Evolutionary conservation across 2,113 vertebrate species (phyloP).

Genomic region (Tricholaema leucomelas): DNA sequence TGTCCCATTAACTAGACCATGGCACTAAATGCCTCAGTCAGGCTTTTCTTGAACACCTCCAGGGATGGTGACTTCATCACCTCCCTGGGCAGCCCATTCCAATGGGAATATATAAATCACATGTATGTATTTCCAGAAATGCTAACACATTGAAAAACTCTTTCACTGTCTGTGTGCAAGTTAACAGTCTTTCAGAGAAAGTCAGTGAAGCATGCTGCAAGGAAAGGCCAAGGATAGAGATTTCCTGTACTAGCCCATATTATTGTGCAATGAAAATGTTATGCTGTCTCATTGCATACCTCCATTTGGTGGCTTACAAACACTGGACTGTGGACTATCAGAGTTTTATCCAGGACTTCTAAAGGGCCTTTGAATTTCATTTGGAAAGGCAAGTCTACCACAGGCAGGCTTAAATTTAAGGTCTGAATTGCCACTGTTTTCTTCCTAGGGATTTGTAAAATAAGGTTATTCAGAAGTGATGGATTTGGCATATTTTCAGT

Average conservation of each 20-base stretch:
- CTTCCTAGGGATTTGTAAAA: background rate
- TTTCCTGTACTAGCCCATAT: background rate
- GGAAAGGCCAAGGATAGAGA: background rate
- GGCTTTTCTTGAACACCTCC: too few relatives aligned
- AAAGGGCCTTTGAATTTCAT: accelerated
- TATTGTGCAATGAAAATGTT: background rate
- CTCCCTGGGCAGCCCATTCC: too few relatives aligned
- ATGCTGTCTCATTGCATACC: background rate
- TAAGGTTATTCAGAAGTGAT: background rate
- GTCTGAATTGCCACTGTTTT: background rate
- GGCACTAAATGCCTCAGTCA: too few relatives aligned
- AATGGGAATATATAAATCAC: background rate
- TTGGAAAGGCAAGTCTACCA: background rate
- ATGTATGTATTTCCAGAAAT: background rate
- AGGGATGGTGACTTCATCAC: too few relatives aligned
- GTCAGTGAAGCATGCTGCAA: background rate
- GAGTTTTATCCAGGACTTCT: background rate
- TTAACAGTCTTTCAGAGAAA: background rate
- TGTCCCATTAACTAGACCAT: too few relatives aligned
- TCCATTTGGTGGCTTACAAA: background rate
- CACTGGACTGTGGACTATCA: background rate
- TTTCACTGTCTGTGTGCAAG: background rate
- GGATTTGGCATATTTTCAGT: background rate
- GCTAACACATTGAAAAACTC: background rate
- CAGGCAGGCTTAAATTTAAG: background rate